A percentile compares a stretch with the other conserved stretches of the same genome.
Conservation (phyloP, 2,888 invertebrate species). For the Onthophagus sagittarius region DNA sequence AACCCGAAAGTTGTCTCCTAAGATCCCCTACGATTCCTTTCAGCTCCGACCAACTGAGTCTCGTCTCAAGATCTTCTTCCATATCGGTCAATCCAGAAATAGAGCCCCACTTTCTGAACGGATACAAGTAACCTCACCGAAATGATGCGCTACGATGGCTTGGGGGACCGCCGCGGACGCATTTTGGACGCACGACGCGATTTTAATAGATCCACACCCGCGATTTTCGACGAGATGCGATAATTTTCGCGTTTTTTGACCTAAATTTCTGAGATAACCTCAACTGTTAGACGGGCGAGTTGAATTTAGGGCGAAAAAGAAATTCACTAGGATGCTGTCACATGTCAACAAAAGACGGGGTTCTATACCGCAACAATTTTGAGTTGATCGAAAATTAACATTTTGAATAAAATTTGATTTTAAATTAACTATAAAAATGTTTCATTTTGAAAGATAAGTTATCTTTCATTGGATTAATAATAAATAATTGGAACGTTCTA, state of each 20-base stretch:
- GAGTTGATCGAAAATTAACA: too few relatives aligned
- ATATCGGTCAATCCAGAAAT: not conserved
- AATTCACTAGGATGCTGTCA: slow-evolving; percentile 14
- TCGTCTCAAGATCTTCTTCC: slow-evolving; percentile 27
- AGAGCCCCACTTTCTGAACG: not conserved
- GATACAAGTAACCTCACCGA: not conserved
- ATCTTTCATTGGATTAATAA: too few relatives aligned
- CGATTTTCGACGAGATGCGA: slow-evolving; percentile 13
- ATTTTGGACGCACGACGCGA: slow-evolving; percentile 1
- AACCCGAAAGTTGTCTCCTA: slow-evolving; percentile 70
- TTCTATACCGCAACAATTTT: too few relatives aligned
- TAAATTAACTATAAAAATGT: too few relatives aligned
- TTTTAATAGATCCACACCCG: slow-evolving; percentile 1
- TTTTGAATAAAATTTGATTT: too few relatives aligned
- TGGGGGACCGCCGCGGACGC: not conserved
- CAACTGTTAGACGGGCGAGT: slow-evolving; percentile 14
- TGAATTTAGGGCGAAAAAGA: slow-evolving; percentile 6
- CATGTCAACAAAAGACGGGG: not conserved
- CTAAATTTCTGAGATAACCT: slow-evolving; percentile 23
- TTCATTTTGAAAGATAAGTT: too few relatives aligned
- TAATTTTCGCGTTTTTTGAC: slow-evolving; percentile 17
- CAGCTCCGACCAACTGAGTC: slow-evolving; percentile 72
- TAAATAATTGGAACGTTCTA: too few relatives aligned
- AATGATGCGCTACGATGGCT: not conserved
- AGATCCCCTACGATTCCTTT: slow-evolving; percentile 76